These are phyloP conservation scores for Musca vetustissima DNA, from an alignment of 1,140 invertebrate genomes.

Conservation along the genomic window DNA sequence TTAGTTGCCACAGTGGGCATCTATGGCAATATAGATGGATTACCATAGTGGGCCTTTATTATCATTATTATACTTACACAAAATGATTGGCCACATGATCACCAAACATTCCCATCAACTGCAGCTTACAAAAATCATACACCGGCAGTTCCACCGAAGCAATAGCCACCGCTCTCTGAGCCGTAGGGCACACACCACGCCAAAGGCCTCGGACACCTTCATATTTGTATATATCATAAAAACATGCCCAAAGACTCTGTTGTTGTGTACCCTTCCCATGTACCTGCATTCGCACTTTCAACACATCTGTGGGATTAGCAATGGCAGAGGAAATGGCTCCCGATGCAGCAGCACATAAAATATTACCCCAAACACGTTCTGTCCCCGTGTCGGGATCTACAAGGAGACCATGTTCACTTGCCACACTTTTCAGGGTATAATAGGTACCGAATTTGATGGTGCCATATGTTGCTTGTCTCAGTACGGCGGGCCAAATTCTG, in stretches of 20 bases:
- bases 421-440: slow-evolving; percentile 80
- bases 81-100: slow-evolving; percentile 87
- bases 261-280: slow-evolving; percentile 59
- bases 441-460: slow-evolving; percentile 97
- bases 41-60: too few species aligned
- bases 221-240: slow-evolving; percentile 74
- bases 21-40: too few species aligned
- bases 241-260: slow-evolving; percentile 70
- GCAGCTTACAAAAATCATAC: slow-evolving; percentile 88
- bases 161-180: slow-evolving; percentile 88
- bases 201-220: slow-evolving; percentile 84
- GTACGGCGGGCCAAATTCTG: slow-evolving; percentile 87
- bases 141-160: slow-evolving; percentile 92
- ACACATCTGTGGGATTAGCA: slow-evolving; percentile 95
- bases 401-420: slow-evolving; percentile 61
- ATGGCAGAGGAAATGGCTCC: slow-evolving; percentile 91
- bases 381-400: slow-evolving; percentile 61
- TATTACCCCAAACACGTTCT: slow-evolving; percentile 78
- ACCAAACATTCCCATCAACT: slow-evolving; percentile 71
- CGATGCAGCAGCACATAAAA: slow-evolving; percentile 79
- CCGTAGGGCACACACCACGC: slow-evolving; percentile 89
- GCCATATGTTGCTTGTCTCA: slow-evolving; percentile 92
- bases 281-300: slow-evolving; percentile 96
- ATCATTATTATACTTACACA: slow-evolving; percentile 70
- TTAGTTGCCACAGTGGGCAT: too few species aligned